phyloP scores from a whole-genome alignment of 2,797 vertebrate genomes.

The Sebastes paucispinis region DNA sequence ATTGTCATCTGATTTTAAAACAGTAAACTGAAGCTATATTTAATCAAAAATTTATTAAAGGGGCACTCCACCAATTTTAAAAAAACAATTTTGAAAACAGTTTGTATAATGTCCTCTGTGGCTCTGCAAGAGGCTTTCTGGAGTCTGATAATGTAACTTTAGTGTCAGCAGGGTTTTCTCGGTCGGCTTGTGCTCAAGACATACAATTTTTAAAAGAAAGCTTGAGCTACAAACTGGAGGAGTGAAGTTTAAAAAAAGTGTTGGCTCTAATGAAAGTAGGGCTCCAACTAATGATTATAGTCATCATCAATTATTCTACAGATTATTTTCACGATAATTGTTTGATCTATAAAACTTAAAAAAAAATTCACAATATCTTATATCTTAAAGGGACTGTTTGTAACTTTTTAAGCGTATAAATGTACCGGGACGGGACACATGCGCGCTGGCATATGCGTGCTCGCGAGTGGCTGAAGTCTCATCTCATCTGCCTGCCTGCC shows the following conservation, averaged over 20 bases:
- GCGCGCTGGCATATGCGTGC: too few species aligned
- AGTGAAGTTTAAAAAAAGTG: background rate
- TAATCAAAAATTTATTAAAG: background rate
- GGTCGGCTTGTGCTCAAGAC: background rate
- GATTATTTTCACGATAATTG: too few species aligned
- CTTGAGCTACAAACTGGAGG: background rate
- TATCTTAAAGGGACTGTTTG: too few species aligned
- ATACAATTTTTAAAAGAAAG: background rate
- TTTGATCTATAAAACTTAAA: too few species aligned
- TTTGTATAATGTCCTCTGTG: background rate
- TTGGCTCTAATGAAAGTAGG: too few species aligned
- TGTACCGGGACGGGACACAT: too few species aligned
- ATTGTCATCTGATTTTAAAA: constrained; percentile 14
- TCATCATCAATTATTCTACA: too few species aligned
- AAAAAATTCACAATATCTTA: too few species aligned
- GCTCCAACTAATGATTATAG: too few species aligned
- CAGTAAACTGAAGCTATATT: background rate
- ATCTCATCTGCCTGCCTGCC: too few species aligned
- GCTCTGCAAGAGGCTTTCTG: background rate
- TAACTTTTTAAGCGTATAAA: too few species aligned
- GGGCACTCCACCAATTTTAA: background rate
- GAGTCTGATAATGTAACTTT: background rate
- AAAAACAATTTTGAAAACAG: background rate
- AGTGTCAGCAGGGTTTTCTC: background rate
- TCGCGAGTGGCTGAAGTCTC: too few species aligned